Base-by-base conservation (phyloP, 2,113 vertebrate genomes). In the Myrmecophaga tridactyla region DNA sequence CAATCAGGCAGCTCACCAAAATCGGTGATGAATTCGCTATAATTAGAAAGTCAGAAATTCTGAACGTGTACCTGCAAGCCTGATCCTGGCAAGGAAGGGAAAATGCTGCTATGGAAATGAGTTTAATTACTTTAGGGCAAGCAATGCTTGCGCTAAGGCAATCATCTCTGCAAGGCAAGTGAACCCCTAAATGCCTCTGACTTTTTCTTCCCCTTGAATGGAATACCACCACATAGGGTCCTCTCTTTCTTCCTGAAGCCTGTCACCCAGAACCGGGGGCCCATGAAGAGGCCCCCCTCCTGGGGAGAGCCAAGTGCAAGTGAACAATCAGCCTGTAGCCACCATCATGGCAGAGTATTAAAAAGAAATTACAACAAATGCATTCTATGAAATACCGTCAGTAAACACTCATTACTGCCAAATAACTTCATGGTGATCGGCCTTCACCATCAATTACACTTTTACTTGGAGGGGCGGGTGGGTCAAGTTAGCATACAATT, bases 31-130 rank as follows among this genome's bases (percentile, higher is more conserved):
- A 94, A 58, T 95, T 86, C 89, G 91, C 96, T 97, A 96, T 96
- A 95, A 96, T 97, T 95, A 97, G 97, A 80, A 91, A 97, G 93
- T 90, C 94, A 94, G 89, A 95, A 96, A 92, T 96, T 96, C 98
- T 87, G 92, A 96, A n/a, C 34, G 4, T 80, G 95, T 85, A 94
- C 94, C 96, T 95, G 86, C 95, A 96, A 84, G 81, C 82, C 95
- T 70, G 23, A 84, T 81, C 56, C 93, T 76, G 25, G 58, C 92
- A 63, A 13, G 29, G 86, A 95, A 90, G 84, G 91, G 96, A 97
- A 96, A 97, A 95, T 23, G 88, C 97, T 96, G 69, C 96, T 29
- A 92, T 97, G 95, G 86, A 96, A 97, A 97, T 92, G 95, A 97
- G 94, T 82, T 89, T 80, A 96, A 97, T 97, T 94, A 94, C 78